phyloP scores from a whole-genome alignment of 2,888 invertebrate species.

The Hemithea aestivaria region DNA sequence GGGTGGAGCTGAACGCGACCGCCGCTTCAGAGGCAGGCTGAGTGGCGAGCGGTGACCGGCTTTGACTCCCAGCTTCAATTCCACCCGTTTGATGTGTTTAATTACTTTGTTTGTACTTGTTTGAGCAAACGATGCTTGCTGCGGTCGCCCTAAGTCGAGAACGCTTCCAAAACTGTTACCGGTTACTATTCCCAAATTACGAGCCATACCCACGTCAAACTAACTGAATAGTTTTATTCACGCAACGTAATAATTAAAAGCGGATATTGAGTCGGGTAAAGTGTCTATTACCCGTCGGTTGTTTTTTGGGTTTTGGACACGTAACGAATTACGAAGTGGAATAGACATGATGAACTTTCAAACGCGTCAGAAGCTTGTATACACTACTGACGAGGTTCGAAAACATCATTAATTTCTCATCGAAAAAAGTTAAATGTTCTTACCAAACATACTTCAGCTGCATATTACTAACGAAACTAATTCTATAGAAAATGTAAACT shows the following conservation, averaged over 20 bases:
- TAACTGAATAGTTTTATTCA: conserved; percentile 66
- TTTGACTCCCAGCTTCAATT: conserved; percentile 70
- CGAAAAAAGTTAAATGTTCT: too few relatives aligned
- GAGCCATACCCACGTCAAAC: conserved; percentile 75
- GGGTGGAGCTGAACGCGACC: conserved; percentile 9
- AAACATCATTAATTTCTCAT: too few relatives aligned
- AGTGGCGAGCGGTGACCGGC: conserved; percentile 37
- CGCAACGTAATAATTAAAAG: conserved; percentile 66
- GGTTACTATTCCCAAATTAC: conserved; percentile 73
- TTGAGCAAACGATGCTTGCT: conserved; percentile 60
- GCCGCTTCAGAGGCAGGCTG: conserved; percentile 22
- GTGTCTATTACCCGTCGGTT: conserved; percentile 34
- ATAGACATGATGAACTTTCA: too few relatives aligned
- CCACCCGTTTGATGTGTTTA: conserved; percentile 76
- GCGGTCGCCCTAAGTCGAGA: conserved; percentile 70
- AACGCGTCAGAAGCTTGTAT: too few relatives aligned
- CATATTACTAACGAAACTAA: too few relatives aligned
- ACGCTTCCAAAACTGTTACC: conserved; percentile 67
- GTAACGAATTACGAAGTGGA: too few relatives aligned
- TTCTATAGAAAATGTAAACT: too few relatives aligned
- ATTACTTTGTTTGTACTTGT: conserved; percentile 78
- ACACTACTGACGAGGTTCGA: too few relatives aligned
- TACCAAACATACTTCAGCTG: too few relatives aligned
- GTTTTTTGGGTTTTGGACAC: too few relatives aligned
- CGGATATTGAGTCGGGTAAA: conserved; percentile 26